These are phyloP conservation scores for Lutjanus erythropterus DNA, from an alignment of 2,113 vertebrate species.

Conservation along the genomic window DNA sequence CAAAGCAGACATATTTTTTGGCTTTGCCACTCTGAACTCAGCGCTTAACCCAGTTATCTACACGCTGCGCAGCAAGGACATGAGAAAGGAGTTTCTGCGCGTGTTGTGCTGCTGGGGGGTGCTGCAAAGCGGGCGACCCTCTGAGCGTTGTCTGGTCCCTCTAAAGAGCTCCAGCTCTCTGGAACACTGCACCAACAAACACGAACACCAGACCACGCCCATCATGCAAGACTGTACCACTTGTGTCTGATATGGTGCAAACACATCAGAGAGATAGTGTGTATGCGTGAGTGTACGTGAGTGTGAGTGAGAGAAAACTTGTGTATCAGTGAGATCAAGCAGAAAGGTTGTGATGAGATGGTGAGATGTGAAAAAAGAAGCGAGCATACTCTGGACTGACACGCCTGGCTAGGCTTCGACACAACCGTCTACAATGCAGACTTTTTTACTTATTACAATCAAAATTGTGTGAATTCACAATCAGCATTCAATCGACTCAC, in stretches of 20 bases:
- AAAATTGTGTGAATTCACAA: constrained; percentile 65
- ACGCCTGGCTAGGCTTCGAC: background rate
- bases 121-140: constrained; percentile 78
- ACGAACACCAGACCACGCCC: constrained; percentile 86
- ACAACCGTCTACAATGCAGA: constrained; percentile 27
- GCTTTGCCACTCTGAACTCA: constrained; percentile 94
- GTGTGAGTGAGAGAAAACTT: background rate
- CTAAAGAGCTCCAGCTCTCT: constrained; percentile 92
- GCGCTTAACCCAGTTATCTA: constrained; percentile 96
- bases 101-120: constrained; percentile 90
- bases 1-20: constrained; percentile 91
- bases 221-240: constrained; percentile 91
- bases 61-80: constrained; percentile 93
- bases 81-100: constrained; percentile 92
- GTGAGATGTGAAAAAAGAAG: constrained; percentile 26
- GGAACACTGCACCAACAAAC: constrained; percentile 89
- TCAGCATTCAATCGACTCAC: constrained; percentile 46
- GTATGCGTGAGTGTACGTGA: background rate
- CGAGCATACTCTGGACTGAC: constrained; percentile 29
- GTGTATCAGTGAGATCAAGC: constrained; percentile 14
- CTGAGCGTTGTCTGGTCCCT: constrained; percentile 87
- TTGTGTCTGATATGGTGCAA: constrained; percentile 83
- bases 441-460: constrained; percentile 46
- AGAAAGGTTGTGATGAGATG: constrained; percentile 19
- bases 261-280: constrained; percentile 18